Evolutionary conservation across 2,888 invertebrate genomes (phyloP), one percentile per base, ranked within the genome.

Genomic region (Chloroclysta siterata): DNA sequence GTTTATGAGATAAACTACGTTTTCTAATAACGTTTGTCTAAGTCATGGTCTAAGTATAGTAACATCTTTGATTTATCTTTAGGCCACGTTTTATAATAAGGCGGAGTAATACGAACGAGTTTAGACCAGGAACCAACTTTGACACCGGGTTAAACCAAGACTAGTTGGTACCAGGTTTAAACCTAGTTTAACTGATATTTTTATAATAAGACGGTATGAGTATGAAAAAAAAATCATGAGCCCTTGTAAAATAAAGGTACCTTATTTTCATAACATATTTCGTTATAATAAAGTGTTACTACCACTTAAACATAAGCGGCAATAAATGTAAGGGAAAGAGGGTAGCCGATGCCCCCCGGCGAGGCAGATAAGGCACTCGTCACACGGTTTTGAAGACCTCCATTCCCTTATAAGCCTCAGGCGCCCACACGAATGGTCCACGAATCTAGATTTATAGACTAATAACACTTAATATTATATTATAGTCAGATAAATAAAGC

Each of bases 281-380:
- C 65, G 60, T 48, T 56, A 63, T 62, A 70, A 68, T 70, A 72
- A 65, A 67, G 62, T 67, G 65, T 70, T 70, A 72, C 67, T 54
- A 58, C 65, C 63, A 72, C 68, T 72, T 63, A 67, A 69, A 68
- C 59, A 57, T 69, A 69, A 71, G 64, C 65, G 69, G 65, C 55
- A 66, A 70, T 72, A 69, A 70, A 64, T 72, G 68, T 68, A 52
- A 48, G 53, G 69, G 66, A 68, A 69, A 56, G 64, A 63, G 66
- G 69, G 64, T 63, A 55, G 61, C 39, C 57, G 55, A 62, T 62
- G 70, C 70, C 70, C 60, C 48, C 54, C 52, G 69, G 69, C 67
- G 46, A 65, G 46, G 54, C 59, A 68, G 69, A 70, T 70, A 70
- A 69, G 68, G 61, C 65, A 65, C 66, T 70, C 64, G 65, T 70